Evolutionary conservation across 2,888 invertebrate species (phyloP).

Genomic region (Netelia inedita): DNA sequence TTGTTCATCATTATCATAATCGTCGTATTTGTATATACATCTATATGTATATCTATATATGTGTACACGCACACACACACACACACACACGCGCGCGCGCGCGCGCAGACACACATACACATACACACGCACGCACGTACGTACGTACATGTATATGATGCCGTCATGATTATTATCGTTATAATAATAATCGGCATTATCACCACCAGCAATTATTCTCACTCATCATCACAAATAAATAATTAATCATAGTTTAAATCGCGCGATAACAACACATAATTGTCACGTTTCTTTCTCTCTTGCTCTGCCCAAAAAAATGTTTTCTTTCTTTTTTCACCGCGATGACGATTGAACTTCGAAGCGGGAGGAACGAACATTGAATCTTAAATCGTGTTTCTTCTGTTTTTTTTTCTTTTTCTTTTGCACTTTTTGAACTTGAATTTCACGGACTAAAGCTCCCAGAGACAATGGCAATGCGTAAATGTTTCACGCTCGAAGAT

Average conservation of each 20-base stretch:
- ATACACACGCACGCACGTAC: constrained; percentile 23
- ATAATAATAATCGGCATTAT: constrained; percentile 72
- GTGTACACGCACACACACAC: background rate
- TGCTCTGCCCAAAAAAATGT: background rate
- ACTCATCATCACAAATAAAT: constrained; percentile 81
- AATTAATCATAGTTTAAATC: constrained; percentile 79
- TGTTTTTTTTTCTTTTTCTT: too few species aligned
- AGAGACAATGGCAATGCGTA: background rate
- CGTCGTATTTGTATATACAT: constrained; percentile 70
- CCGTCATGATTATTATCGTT: constrained; percentile 73
- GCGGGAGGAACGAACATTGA: background rate
- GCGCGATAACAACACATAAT: constrained; percentile 81
- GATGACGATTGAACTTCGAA: background rate
- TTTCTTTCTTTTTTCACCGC: background rate
- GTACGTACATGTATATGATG: constrained; percentile 59
- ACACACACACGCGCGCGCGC: too few species aligned
- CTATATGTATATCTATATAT: constrained; percentile 47
- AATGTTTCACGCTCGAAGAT: background rate
- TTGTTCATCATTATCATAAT: constrained; percentile 79
- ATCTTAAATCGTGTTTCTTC: background rate
- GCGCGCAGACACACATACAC: too few species aligned
- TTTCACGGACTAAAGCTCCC: background rate
- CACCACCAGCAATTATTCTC: constrained; percentile 72
- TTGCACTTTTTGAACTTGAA: background rate
- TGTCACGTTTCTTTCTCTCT: constrained; percentile 69